A percentile compares a stretch with the other conserved stretches of the same genome.
These are phyloP conservation scores for Cataglyphis albicans DNA, from an alignment of 2,888 invertebrate species.

Conservation along the genomic window DNA sequence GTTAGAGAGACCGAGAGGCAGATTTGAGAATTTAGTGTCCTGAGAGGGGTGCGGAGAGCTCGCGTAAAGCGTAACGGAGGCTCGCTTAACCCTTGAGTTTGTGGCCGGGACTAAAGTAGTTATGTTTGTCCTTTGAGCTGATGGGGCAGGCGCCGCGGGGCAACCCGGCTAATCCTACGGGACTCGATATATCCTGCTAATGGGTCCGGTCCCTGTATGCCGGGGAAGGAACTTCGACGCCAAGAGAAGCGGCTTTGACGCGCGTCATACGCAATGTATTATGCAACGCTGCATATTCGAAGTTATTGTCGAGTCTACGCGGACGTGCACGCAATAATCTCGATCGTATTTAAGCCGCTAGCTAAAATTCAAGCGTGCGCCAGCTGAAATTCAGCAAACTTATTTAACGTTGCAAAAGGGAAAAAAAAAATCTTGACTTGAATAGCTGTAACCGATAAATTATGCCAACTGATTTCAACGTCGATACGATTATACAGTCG, in stretches of 20 bases:
- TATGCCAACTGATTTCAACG: not conserved
- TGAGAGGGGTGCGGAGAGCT: conserved; percentile 70
- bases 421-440: conserved; percentile 10
- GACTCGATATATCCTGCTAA: conserved; percentile 82
- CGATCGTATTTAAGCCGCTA: not conserved
- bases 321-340: not conserved
- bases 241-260: conserved; percentile 65
- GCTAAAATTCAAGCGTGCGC: not conserved
- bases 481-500: not conserved
- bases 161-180: conserved; percentile 83
- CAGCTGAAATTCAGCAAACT: conserved; percentile 12
- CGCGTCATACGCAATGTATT: conserved; percentile 67
- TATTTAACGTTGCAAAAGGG: conserved; percentile 20
- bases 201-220: conserved; percentile 77
- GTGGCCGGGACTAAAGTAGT: conserved; percentile 85
- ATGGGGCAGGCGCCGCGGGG: conserved; percentile 79
- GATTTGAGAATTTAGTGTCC: conserved; percentile 71
- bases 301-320: conserved; percentile 69
- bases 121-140: conserved; percentile 86
- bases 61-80: conserved; percentile 79
- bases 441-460: conserved; percentile 4
- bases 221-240: conserved; percentile 70
- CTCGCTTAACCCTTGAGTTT: conserved; percentile 86
- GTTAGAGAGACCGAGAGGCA: conserved; percentile 56
- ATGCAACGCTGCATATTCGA: conserved; percentile 67